Base-by-base conservation (phyloP, 2,797 vertebrate species). In the Heliangelus exortis region DNA sequence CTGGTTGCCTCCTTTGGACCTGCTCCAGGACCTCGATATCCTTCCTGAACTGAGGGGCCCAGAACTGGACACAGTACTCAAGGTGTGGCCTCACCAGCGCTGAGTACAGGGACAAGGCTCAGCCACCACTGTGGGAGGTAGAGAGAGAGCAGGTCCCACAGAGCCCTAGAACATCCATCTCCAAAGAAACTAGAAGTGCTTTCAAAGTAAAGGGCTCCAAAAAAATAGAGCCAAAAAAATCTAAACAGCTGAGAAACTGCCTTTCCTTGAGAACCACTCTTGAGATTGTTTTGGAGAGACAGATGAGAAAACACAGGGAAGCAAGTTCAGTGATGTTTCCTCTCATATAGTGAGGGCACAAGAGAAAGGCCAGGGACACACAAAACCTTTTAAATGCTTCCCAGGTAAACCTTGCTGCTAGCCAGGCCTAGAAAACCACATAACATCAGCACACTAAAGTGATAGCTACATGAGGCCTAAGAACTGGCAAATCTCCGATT, bases 151-250 rank as follows among this genome's bases (percentile, higher is more conserved):
- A 47, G n/a, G 31, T 55, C 63, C 47, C 28, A 29, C 58, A 12
- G 0, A 65, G 34, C 53, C 68, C 0, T 0, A 67, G 36, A 67
- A 67, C 26, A 31, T 20, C 12, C 0, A 1, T 14, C 59, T 41
- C 54, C 54, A 72, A 29, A 63, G 59, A 93, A 84, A 72, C 20
- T 7, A 15, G 3, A 53, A 31, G 31, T 33, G 59, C 39, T 76
- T 71, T 79, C 62, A 25, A 50, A 61, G 43, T 9, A 47, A 66
- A 19, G 2, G 8, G 28, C 9, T 51, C 22, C 53, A 66, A 72
- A 80, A 86, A 86, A 61, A 20, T 2, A n/a, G 19, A 47, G 29
- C 15, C 25, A 76, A 29, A 66, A 43, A 67, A 66, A 58, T 59
- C 3, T 4, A 9, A 57, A 23, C 13, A 58, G 45, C 39, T 59